Evolutionary conservation across 2,113 vertebrate genomes (phyloP).

Genomic region (Hippocampus zosterae): DNA sequence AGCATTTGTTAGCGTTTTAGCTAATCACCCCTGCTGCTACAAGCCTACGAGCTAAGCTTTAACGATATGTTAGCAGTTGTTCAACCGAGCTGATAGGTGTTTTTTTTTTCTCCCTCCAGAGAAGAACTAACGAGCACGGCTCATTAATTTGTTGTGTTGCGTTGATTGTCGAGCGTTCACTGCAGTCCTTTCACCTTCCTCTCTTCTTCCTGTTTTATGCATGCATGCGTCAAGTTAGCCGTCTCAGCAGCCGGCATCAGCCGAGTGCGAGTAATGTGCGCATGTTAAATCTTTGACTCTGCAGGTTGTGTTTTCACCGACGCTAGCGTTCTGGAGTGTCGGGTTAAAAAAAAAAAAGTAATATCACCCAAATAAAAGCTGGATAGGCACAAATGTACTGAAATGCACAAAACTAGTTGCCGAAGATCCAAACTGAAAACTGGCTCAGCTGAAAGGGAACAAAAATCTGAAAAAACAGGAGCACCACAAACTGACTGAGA

Average conservation of each 20-base stretch:
- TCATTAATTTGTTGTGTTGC: constrained; percentile 42
- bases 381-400: too few relatives aligned
- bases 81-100: neutral
- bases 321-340: neutral
- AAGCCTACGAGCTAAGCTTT: neutral
- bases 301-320: neutral
- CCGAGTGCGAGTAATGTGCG: constrained; percentile 46
- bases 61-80: constrained; percentile 14
- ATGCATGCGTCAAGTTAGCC: constrained; percentile 63
- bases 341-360: too few relatives aligned
- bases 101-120: constrained; percentile 7
- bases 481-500: too few relatives aligned
- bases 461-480: too few relatives aligned
- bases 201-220: constrained; percentile 53
- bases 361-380: too few relatives aligned
- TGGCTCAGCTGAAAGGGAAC: too few relatives aligned
- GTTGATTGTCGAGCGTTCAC: constrained; percentile 33
- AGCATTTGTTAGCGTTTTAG: neutral
- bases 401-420: too few relatives aligned
- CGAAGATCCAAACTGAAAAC: too few relatives aligned
- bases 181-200: constrained; percentile 21
- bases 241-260: constrained; percentile 48
- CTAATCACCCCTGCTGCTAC: neutral
- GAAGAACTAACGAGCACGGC: constrained; percentile 21
- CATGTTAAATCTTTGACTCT: constrained; percentile 16